A percentile compares a stretch with the other conserved stretches of the same genome.
Evolutionary conservation across 2,797 vertebrate genomes (phyloP).

Genomic region (Pipistrellus nathusii): DNA sequence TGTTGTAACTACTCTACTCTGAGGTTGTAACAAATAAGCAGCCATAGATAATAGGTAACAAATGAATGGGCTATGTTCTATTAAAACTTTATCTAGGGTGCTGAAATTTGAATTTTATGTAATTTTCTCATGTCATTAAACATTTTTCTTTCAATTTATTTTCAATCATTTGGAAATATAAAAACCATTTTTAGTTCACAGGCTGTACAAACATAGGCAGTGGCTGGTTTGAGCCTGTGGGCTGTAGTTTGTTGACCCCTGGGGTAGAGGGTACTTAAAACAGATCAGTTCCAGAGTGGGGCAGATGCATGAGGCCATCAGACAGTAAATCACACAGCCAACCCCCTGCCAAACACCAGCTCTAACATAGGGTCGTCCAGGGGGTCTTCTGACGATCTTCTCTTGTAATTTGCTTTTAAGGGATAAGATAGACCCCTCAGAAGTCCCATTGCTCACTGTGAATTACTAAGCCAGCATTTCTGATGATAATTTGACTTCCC

Average conservation of each 20-base stretch:
- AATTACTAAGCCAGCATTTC: conserved; percentile 57
- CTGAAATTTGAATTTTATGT: conserved; percentile 52
- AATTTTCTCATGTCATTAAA: conserved; percentile 23
- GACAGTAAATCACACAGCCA: neutral
- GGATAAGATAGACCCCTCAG: neutral
- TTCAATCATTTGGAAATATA: conserved; percentile 31
- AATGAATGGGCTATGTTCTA: neutral
- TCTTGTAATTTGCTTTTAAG: neutral
- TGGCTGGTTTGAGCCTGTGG: neutral
- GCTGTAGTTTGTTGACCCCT: too few species aligned
- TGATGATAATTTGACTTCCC: conserved; percentile 60
- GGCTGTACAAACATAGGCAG: neutral
- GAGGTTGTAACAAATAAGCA: neutral
- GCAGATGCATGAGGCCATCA: neutral
- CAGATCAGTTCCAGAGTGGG: neutral
- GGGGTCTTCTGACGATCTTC: neutral
- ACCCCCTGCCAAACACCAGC: neutral
- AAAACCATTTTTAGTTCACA: neutral
- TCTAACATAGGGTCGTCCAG: neutral
- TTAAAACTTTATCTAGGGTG: neutral
- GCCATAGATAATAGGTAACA: neutral
- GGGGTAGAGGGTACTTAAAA: neutral
- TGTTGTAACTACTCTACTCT: rapidly evolving
- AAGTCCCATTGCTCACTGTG: conserved; percentile 20
- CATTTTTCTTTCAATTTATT: conserved; percentile 4